Evolutionary conservation across 2,797 vertebrate species (phyloP).

Genomic region (Perdix hodgsoniae): DNA sequence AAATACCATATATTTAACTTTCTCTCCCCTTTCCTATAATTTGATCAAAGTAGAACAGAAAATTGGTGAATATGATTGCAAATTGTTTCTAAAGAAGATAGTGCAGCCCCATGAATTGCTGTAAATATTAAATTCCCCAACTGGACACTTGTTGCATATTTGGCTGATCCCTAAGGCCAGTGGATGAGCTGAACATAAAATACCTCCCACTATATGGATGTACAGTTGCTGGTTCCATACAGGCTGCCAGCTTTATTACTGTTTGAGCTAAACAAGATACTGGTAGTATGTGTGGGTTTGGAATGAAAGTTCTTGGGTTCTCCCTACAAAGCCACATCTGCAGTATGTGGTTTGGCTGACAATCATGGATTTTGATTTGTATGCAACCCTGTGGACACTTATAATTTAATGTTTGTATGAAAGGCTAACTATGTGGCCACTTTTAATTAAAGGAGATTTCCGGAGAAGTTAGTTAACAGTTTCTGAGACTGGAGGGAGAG

Average conservation of each 20-base stretch:
- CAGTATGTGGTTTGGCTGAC: constrained; percentile 55
- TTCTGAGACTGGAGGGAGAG: constrained; percentile 8
- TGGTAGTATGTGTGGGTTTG: constrained; percentile 57
- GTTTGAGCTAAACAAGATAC: constrained; percentile 41
- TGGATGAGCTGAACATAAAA: background rate
- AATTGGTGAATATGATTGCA: rapidly evolving
- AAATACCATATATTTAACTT: background rate
- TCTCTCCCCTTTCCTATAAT: background rate
- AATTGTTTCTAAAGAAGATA: background rate
- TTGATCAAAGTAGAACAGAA: background rate
- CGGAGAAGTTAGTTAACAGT: constrained; percentile 3
- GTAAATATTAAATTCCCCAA: background rate
- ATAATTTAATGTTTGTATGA: constrained; percentile 36
- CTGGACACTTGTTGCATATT: background rate
- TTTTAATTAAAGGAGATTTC: constrained; percentile 55
- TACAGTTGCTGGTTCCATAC: background rate
- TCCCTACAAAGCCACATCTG: constrained; percentile 65
- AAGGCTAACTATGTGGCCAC: constrained; percentile 37
- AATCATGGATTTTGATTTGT: constrained; percentile 22
- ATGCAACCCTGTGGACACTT: constrained; percentile 62
- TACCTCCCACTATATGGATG: background rate
- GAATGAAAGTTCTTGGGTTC: constrained; percentile 49
- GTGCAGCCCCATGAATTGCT: background rate
- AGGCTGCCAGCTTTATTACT: background rate
- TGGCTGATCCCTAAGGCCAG: background rate